These are phyloP conservation scores for Cygnus atratus DNA, from an alignment of 2,113 vertebrate genomes.

Conservation along the genomic window DNA sequence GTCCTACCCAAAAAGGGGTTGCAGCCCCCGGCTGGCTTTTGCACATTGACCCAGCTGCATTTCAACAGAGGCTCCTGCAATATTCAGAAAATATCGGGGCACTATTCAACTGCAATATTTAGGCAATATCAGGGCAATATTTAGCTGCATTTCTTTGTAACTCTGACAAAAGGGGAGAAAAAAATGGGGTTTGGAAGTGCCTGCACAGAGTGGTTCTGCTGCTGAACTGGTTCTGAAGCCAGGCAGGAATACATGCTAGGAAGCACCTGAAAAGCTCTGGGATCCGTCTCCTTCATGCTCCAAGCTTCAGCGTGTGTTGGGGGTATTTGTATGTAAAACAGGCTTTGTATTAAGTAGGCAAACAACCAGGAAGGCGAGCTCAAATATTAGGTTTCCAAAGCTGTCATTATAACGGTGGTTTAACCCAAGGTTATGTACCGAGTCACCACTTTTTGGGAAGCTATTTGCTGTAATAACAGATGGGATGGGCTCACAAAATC, in stretches of 20 bases:
- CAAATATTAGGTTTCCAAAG: slow-evolving; percentile 22
- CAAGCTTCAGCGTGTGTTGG: accelerated
- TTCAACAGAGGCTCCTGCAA: too few species aligned
- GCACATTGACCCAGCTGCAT: not conserved
- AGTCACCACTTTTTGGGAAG: not conserved
- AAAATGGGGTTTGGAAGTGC: not conserved
- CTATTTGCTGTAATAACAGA: not conserved
- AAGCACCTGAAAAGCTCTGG: not conserved
- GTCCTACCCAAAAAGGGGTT: not conserved
- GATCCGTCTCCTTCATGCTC: not conserved
- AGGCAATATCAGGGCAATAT: not conserved
- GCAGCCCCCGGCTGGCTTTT: accelerated
- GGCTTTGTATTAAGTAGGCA: slow-evolving; percentile 27
- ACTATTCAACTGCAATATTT: not conserved
- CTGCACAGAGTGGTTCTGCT: accelerated
- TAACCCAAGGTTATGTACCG: slow-evolving; percentile 7
- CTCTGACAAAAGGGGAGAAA: not conserved
- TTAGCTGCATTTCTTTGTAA: not conserved
- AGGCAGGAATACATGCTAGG: not conserved
- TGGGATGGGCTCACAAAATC: not conserved
- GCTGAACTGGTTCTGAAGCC: not conserved
- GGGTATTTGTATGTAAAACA: not conserved
- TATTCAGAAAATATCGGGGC: too few species aligned
- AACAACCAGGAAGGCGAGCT: not conserved
- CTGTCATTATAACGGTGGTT: not conserved